phyloP scores from a whole-genome alignment of 2,113 vertebrate genomes.

The Dunckerocampus dactyliophorus region DNA sequence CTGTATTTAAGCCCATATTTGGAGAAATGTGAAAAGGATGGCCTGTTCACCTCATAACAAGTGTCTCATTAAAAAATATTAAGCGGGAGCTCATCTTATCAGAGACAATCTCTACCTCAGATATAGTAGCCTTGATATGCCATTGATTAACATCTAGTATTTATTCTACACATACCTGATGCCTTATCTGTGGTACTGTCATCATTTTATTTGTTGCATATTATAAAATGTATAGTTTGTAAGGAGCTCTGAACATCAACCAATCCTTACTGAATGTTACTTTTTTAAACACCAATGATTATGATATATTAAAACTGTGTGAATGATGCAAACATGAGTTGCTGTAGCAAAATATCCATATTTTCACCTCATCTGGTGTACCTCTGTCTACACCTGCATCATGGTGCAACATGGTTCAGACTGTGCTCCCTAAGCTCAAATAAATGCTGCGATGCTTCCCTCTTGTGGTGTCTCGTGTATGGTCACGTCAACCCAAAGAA shows the following conservation, averaged over 20 bases:
- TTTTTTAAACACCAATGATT: constrained; percentile 9
- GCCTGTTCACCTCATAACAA: constrained; percentile 16
- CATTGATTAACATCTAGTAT: constrained; percentile 43
- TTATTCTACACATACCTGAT: constrained; percentile 66
- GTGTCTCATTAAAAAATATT: constrained; percentile 24
- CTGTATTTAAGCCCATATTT: constrained; percentile 42
- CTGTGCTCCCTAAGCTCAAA: constrained; percentile 47
- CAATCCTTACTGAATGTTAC: constrained; percentile 12
- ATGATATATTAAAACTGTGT: constrained; percentile 34
- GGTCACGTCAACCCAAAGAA: neutral
- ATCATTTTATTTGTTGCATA: constrained; percentile 30
- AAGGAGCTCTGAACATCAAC: constrained; percentile 10
- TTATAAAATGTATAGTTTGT: constrained; percentile 31
- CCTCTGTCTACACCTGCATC: constrained; percentile 8
- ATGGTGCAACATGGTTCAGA: constrained; percentile 29
- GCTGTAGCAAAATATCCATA: constrained; percentile 32
- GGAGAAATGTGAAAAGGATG: constrained; percentile 39
- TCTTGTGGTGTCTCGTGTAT: constrained; percentile 30
- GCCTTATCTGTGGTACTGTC: constrained; percentile 62
- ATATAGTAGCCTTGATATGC: constrained; percentile 51
- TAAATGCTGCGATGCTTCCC: constrained; percentile 47
- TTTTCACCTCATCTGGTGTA: constrained; percentile 30
- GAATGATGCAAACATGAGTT: constrained; percentile 35
- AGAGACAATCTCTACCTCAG: constrained; percentile 72
- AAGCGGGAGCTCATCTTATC: constrained; percentile 49